These are phyloP conservation scores for Sylvilagus bachmani DNA, from an alignment of 2,113 vertebrate genomes.

Conservation along the genomic window DNA sequence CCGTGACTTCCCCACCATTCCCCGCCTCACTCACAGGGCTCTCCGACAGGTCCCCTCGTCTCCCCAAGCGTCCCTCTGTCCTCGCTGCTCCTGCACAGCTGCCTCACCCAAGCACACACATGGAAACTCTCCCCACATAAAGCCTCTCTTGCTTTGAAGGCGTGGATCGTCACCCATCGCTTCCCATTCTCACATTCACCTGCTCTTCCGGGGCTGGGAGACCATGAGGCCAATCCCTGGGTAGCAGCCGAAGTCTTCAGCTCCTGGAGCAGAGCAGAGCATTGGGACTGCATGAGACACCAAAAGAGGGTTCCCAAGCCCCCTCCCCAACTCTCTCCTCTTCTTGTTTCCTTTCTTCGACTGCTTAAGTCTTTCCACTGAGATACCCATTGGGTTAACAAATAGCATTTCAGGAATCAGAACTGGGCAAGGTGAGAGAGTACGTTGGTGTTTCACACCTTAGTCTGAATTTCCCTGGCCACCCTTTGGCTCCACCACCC, in stretches of 20 bases:
- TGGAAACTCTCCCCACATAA: neutral
- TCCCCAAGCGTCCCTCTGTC: neutral
- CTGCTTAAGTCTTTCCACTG: neutral
- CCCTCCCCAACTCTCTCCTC: neutral
- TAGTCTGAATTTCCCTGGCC: neutral
- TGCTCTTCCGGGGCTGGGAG: neutral
- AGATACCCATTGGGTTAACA: neutral
- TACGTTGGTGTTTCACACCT: neutral
- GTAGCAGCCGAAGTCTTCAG: neutral
- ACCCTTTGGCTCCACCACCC: neutral
- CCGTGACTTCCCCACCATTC: neutral
- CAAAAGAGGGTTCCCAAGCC: neutral
- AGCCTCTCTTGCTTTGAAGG: neutral
- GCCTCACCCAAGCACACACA: neutral
- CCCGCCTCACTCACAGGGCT: fast-evolving
- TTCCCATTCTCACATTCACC: neutral
- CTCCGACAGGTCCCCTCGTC: neutral
- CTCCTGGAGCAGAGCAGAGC: neutral
- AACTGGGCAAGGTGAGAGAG: neutral
- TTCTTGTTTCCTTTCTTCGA: neutral
- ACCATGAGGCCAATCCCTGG: neutral
- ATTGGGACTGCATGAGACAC: neutral
- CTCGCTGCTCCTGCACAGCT: neutral
- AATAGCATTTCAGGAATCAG: neutral
- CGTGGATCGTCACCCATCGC: neutral